These are phyloP conservation scores for Sus scrofa DNA, from an alignment of 2,113 vertebrate species.

Conservation along the genomic window DNA sequence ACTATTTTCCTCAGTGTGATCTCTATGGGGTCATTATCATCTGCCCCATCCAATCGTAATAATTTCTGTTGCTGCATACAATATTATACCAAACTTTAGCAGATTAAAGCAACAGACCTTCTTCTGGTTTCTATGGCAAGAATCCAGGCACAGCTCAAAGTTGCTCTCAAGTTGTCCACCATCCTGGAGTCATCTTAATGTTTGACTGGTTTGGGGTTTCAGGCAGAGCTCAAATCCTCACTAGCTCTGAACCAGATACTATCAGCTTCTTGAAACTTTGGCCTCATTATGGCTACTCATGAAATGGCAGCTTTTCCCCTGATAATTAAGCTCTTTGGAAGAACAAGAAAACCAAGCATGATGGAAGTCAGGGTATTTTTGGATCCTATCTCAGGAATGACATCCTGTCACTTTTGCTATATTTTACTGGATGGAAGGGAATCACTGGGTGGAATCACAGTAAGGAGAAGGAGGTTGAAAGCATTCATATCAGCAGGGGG, in stretches of 20 bases:
- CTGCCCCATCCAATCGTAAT: neutral
- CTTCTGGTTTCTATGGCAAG: neutral
- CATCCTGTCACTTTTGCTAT: no score
- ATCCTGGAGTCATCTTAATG: neutral
- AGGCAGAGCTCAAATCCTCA: neutral
- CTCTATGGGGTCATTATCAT: neutral
- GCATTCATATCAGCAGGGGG: accelerated
- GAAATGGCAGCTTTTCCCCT: neutral
- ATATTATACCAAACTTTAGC: neutral
- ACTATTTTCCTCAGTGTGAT: neutral
- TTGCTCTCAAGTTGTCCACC: neutral
- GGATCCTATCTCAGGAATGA: neutral
- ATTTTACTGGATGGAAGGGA: neutral
- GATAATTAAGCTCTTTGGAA: neutral
- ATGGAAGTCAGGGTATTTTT: neutral
- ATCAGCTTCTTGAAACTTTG: neutral
- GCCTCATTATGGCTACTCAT: neutral
- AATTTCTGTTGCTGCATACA: neutral
- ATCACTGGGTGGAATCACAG: neutral
- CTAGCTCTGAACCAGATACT: neutral
- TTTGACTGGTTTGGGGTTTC: neutral
- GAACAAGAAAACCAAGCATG: neutral
- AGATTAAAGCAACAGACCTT: neutral
- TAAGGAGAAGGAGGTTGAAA: neutral
- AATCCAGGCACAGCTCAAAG: neutral